Evolutionary conservation across 2,797 vertebrate species (phyloP), one percentile per base, ranked within the genome.

Genomic region (Dendrocincla tyrannina): DNA sequence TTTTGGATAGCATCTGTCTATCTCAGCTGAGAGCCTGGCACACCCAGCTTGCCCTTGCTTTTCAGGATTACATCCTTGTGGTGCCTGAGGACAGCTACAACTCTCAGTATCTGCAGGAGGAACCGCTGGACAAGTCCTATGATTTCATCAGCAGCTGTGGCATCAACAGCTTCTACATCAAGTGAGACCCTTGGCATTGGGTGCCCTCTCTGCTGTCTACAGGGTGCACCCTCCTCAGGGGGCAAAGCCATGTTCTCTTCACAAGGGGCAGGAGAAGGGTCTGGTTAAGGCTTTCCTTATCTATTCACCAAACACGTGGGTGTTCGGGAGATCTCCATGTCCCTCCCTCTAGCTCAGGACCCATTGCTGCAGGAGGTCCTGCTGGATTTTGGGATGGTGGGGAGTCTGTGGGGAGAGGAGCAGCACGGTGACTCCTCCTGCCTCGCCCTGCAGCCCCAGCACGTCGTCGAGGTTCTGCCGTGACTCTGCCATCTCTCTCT

Each of bases 81-180:
- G 98, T 99, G 14, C 99, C 99, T 1, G 99, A 99, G 95, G 96
- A 96, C 3, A 98, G 97, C 93, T 99, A 99, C 95, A 98, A 97
- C 93, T 97, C 99, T 92, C 98, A 97, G 91, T 98, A 98, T 91
- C 98, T 99, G 89, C 98, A 94, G 9, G 99, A 99, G 91, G 99
- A 99, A 75, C 98, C 98, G 10, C 95, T 99, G 95, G 99, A 99
- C 96, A 99, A 99, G 76, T 99, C 99, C 1, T 99, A 99, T 0
- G 98, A 99, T 96, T 99, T 99, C 95, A 99, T 99, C 97, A 99
- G 98, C 97, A 99, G 89, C 95, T 99, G 99, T 5, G 98, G 99
- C 42, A 95, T 98, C 87, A 99, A 99, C 78, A 98, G 99, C 95
- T 99, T 99, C 97, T 97, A 98, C 84, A 97, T 99, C 97, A 98